These are phyloP conservation scores for Chrysogorgia sp. DNA, from an alignment of 92 coral and sea anemone species.

Conservation along the genomic window DNA sequence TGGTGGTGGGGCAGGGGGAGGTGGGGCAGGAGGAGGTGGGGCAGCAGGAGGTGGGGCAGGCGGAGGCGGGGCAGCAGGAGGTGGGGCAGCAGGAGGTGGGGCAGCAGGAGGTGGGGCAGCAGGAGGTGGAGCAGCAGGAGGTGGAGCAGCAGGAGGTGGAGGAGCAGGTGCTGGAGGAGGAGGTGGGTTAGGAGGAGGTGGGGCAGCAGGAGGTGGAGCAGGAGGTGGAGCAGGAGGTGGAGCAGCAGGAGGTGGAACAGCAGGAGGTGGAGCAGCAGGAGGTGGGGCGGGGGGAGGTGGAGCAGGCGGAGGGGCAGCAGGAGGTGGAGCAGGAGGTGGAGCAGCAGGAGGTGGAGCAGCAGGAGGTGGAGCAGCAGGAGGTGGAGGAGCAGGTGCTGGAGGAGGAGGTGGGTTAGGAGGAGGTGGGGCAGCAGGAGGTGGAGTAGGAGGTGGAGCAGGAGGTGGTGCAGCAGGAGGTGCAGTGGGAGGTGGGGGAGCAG, in stretches of 20 bases:
- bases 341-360: conserved; percentile 54
- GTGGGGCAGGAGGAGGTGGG: conserved; percentile 51
- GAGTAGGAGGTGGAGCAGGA: conserved; percentile 3
- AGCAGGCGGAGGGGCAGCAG: conserved; percentile 55
- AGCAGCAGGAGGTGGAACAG: conserved; percentile 47
- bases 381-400: conserved; percentile 31
- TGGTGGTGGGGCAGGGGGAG: conserved; percentile 51
- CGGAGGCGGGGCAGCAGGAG: conserved; percentile 50
- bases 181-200: conserved; percentile 57
- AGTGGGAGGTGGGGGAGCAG: conserved; percentile 8
- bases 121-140: conserved; percentile 52
- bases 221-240: conserved; percentile 45
- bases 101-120: conserved; percentile 59
- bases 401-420: conserved; percentile 32
- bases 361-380: conserved; percentile 39
- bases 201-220: conserved; percentile 33
- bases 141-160: conserved; percentile 56
- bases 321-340: conserved; percentile 53
- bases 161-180: conserved; percentile 61
- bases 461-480: conserved; percentile 13
- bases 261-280: conserved; percentile 53
- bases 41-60: conserved; percentile 52
- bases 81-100: conserved; percentile 38
- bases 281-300: no score
- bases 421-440: conserved; percentile 7